Evolutionary conservation across 2,113 vertebrate species (phyloP), one percentile per base, ranked within the genome.

Genomic region (Chauna torquata): DNA sequence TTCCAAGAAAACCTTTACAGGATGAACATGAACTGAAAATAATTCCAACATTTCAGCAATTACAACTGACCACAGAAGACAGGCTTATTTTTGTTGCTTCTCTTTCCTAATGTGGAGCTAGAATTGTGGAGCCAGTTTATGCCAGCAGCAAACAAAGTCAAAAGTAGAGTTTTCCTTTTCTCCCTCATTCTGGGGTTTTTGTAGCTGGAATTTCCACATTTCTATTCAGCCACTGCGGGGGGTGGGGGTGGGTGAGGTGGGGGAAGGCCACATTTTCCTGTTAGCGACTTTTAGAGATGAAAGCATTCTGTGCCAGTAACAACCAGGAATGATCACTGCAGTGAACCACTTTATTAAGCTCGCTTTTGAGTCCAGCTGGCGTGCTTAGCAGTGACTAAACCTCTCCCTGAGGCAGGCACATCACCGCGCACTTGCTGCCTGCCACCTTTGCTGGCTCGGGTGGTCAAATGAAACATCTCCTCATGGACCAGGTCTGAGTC

Each of bases 1-100:
- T 87, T 97, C 93, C 92, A 97, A 96, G 72, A 90, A 92, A 94
- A 88, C 45, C 59, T 96, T 94, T 95, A 76, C 84, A 77, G 75
- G 72, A 74, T 62, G 54, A 77, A 58, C 57, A 77, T 78, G 23
- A 27, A 28, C 58, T 64, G 36, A 90, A 89, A 91, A 70, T 82
- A 89, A 96, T 89, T 82, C 83, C 50, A 97, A 82, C 71, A 70
- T 91, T 94, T 95, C 38, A 27, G 57, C 25, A 90, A 27, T 84
- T 96, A 61, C 27, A 61, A 75, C 38, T 89, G 83, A 84, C 84
- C 64, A 34, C 68, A 74, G 94, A 89, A 78, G 66, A 65, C 38
- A 80, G 19, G 20, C 55, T 92, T 89, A 44, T 91, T 93, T 96
- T 87, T 95, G 40, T 92, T 88, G 54, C 40, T 86, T 89, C 52